Percentiles rank a stretch among this genome's conserved stretches.
phyloP scores from a whole-genome alignment of 2,113 vertebrate species.

The Ornithorhynchus anatinus region DNA sequence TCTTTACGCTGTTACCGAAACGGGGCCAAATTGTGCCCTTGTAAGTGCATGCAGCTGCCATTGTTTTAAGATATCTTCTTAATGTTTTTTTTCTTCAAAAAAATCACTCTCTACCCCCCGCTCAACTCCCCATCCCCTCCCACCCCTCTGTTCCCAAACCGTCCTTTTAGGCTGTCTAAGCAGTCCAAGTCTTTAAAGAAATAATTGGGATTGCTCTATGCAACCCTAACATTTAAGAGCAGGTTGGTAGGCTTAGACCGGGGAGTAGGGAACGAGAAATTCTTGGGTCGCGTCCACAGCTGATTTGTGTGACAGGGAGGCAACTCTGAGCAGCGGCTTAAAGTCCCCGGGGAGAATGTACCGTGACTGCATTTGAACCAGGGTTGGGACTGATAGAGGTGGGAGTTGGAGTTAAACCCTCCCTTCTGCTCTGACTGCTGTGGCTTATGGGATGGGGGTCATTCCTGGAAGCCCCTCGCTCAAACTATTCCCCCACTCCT shows the following conservation, averaged over 20 bases:
- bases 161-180: constrained; percentile 16
- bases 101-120: too few species aligned
- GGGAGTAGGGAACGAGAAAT: neutral
- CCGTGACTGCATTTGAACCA: too few species aligned
- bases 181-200: constrained; percentile 1
- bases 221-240: constrained; percentile 2
- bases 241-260: neutral
- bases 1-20: constrained; percentile 27
- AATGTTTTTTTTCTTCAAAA: constrained; percentile 2
- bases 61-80: constrained; percentile 40
- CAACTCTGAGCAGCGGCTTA: too few species aligned
- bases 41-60: neutral
- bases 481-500: too few species aligned
- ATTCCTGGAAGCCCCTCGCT: too few species aligned
- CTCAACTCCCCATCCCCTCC: neutral
- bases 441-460: too few species aligned
- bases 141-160: constrained; percentile 10
- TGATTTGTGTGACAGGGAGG: too few species aligned
- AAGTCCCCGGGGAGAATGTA: too few species aligned
- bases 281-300: too few species aligned
- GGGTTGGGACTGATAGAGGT: too few species aligned
- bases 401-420: too few species aligned
- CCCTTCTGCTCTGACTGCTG: too few species aligned
- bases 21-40: constrained; percentile 19
- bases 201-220: neutral